Percentiles rank a stretch among this genome's conserved stretches.
Evolutionary conservation across 2,888 invertebrate species (phyloP).

Genomic region (Trachelus stipa): DNA sequence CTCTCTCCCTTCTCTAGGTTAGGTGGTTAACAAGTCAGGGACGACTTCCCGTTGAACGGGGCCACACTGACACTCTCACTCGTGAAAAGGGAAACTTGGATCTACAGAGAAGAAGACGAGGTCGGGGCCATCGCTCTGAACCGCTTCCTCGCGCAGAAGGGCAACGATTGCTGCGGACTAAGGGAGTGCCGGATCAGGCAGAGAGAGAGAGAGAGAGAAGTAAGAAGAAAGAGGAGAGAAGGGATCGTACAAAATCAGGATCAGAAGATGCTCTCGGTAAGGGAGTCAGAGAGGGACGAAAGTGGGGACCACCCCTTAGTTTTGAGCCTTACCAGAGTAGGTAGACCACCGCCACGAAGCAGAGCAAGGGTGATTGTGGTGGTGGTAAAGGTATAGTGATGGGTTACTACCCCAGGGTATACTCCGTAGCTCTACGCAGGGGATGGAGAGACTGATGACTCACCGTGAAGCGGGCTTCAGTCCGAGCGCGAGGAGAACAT

Average conservation of each 20-base stretch:
- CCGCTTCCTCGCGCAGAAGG: neutral
- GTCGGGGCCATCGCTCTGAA: neutral
- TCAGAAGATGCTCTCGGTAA: conserved; percentile 1
- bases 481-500: conserved; percentile 70
- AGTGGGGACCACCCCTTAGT: neutral
- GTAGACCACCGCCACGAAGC: neutral
- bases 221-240: neutral
- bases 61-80: neutral
- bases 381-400: conserved; percentile 1
- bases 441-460: conserved; percentile 38
- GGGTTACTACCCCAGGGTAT: conserved; percentile 4
- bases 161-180: neutral
- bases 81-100: conserved; percentile 1
- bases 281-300: neutral
- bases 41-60: neutral
- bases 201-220: neutral
- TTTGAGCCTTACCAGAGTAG: conserved; percentile 1
- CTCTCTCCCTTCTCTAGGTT: neutral
- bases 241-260: conserved; percentile 9
- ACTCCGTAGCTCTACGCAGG: neutral
- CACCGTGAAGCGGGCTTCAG: conserved; percentile 67
- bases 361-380: conserved; percentile 1
- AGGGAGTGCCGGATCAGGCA: neutral
- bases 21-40: neutral
- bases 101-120: neutral